phyloP scores from a whole-genome alignment of 2,888 invertebrate species.

The Mactromeris polynyma region DNA sequence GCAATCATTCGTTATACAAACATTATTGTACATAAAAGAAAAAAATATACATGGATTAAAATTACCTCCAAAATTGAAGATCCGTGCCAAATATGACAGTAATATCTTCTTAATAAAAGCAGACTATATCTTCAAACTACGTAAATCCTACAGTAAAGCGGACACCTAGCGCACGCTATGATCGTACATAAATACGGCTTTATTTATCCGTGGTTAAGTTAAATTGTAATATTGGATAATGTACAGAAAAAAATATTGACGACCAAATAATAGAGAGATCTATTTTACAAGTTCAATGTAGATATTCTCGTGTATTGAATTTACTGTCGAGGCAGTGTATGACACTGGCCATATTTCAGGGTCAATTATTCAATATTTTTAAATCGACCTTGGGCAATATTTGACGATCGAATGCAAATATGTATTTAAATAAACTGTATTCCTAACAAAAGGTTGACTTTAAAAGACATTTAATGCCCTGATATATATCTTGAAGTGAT shows the following conservation, averaged over 20 bases:
- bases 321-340: background rate
- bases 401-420: background rate
- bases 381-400: background rate
- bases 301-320: background rate
- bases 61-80: constrained; percentile 5
- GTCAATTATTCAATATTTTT: background rate
- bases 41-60: background rate
- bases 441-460: background rate
- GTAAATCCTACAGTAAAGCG: background rate
- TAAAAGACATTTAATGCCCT: background rate
- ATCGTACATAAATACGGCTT: background rate
- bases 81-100: background rate
- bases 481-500: constrained; percentile 4
- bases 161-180: background rate
- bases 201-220: background rate
- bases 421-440: constrained; percentile 1
- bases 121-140: background rate
- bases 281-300: background rate
- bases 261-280: background rate
- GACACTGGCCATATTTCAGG: background rate
- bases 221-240: constrained; percentile 15
- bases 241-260: background rate
- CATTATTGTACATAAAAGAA: background rate
- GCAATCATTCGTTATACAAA: background rate
- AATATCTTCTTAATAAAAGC: background rate